Percentiles rank a stretch among this genome's conserved stretches.
phyloP scores from a whole-genome alignment of 2,113 vertebrate genomes.

The Ictalurus furcatus region DNA sequence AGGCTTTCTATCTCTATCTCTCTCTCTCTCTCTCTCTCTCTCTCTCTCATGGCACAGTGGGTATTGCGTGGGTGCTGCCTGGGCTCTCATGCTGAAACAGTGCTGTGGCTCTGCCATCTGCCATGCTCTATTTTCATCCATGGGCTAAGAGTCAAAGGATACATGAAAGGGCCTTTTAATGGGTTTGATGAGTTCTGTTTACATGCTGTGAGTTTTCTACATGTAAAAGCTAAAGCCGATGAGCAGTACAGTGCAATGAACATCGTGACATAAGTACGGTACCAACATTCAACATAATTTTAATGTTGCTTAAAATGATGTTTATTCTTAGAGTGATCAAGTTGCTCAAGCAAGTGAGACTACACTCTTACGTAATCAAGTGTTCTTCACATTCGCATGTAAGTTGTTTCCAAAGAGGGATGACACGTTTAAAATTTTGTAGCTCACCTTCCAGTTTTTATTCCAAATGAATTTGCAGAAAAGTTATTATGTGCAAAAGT shows the following conservation, averaged over 20 bases:
- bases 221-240: background rate
- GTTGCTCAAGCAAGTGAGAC: background rate
- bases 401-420: background rate
- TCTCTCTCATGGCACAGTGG: constrained; percentile 43
- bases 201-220: constrained; percentile 14
- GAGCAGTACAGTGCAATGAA: background rate
- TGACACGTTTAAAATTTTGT: background rate
- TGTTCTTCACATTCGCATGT: background rate
- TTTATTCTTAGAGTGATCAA: background rate
- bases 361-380: background rate
- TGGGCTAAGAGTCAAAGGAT: constrained; percentile 42
- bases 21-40: background rate
- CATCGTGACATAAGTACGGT: no score
- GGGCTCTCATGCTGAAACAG: constrained; percentile 47
- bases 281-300: no score
- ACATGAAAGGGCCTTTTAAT: constrained; percentile 41
- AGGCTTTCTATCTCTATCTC: constrained; percentile 11
- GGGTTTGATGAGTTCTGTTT: constrained; percentile 39
- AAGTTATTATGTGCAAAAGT: background rate
- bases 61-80: constrained; percentile 50
- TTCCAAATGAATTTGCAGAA: background rate
- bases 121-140: constrained; percentile 54
- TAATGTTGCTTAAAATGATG: background rate
- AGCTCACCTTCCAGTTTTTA: background rate
- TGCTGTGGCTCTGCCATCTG: constrained; percentile 58